These are phyloP conservation scores for Lepidurus packardi DNA, from an alignment of 1,140 invertebrate genomes.

Conservation along the genomic window DNA sequence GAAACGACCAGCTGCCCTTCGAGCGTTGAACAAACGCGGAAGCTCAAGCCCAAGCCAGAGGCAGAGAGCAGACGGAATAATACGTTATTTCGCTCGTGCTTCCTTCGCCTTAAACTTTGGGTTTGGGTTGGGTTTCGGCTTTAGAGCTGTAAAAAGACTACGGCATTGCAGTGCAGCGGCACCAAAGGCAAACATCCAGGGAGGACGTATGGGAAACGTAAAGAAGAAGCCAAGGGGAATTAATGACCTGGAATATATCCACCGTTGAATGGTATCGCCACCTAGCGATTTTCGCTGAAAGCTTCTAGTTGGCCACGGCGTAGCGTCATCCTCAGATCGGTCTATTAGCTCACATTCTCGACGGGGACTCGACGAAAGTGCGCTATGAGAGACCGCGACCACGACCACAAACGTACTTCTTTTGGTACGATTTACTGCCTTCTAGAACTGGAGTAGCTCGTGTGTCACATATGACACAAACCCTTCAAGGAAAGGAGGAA, in stretches of 20 bases:
- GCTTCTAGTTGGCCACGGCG: no score
- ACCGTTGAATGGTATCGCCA: not conserved
- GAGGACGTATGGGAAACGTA: not conserved
- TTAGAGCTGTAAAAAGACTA: not conserved
- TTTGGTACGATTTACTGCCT: no score
- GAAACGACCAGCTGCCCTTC: not conserved
- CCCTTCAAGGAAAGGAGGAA: no score
- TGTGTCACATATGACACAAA: no score
- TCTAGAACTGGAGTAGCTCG: no score
- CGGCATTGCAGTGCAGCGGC: conserved; percentile 8
- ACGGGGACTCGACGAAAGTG: no score
- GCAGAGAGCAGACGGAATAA: not conserved
- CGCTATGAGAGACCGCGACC: no score
- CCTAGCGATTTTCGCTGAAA: not conserved
- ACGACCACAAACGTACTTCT: no score
- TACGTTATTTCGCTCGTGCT: not conserved
- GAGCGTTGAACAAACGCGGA: conserved; percentile 12
- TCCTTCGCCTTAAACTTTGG: not conserved
- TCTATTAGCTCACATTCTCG: no score
- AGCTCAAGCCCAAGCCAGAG: not conserved
- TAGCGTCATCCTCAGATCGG: no score
- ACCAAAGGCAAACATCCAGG: not conserved
- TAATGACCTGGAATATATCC: not conserved
- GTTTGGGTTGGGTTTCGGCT: conserved; percentile 12
- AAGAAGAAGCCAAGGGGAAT: not conserved